Percentiles rank a stretch among this genome's conserved stretches.
These are phyloP conservation scores for Dioctria linearis DNA, from an alignment of 2,888 invertebrate species.

Conservation along the genomic window DNA sequence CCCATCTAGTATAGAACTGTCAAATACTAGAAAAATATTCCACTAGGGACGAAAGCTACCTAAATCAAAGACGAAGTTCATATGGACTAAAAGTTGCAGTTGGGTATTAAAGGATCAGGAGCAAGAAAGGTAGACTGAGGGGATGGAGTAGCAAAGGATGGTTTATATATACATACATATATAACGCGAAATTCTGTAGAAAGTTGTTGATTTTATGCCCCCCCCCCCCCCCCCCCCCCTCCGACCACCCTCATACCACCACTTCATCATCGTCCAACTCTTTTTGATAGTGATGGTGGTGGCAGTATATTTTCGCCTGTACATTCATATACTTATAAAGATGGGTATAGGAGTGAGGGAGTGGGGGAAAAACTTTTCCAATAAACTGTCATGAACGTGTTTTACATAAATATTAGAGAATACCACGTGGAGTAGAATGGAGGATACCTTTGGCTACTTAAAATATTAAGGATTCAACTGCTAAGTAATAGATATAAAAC, in stretches of 20 bases:
- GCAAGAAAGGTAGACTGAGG: too few relatives aligned
- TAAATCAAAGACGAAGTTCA: slow-evolving; percentile 44
- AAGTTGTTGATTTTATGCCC: slow-evolving; percentile 7
- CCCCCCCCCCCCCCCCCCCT: not conserved
- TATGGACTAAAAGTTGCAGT: slow-evolving; percentile 25
- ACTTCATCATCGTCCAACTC: too few relatives aligned
- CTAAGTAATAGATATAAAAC: slow-evolving; percentile 32
- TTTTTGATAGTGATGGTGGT: too few relatives aligned
- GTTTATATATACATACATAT: too few relatives aligned
- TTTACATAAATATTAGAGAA: slow-evolving; percentile 44
- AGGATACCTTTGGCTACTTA: slow-evolving; percentile 22
- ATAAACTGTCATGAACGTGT: slow-evolving; percentile 48
- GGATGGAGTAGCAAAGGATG: too few relatives aligned
- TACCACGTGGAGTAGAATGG: not conserved
- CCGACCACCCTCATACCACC: not conserved
- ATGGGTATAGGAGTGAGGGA: too few relatives aligned
- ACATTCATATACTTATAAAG: too few relatives aligned
- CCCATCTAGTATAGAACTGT: not conserved
- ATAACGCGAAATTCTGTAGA: slow-evolving; percentile 28
- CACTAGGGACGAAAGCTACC: slow-evolving; percentile 28
- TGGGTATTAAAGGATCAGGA: not conserved
- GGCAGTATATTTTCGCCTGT: too few relatives aligned
- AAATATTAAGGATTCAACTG: slow-evolving; percentile 36
- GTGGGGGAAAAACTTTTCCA: slow-evolving; percentile 38
- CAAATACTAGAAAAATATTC: slow-evolving; percentile 24